phyloP scores from a whole-genome alignment of 2,797 vertebrate genomes.

The Philypnodon macrostomus region DNA sequence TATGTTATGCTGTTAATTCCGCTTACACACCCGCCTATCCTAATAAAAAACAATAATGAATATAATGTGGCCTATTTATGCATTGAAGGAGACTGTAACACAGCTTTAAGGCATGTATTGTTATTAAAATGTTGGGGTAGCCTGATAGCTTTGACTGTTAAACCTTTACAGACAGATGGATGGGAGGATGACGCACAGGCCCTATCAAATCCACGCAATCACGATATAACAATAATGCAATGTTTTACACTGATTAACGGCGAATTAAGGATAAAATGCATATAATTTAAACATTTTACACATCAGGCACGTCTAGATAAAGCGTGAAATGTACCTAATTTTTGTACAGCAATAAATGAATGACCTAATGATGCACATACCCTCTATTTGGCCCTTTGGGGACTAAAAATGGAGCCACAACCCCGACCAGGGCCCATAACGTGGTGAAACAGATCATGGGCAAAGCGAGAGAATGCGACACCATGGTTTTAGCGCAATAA shows the following conservation, averaged over 20 bases:
- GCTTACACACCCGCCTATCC: too few species aligned
- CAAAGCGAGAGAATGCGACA: conserved; percentile 88
- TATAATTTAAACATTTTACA: not conserved
- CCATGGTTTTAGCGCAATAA: conserved; percentile 72
- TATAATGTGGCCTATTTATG: too few species aligned
- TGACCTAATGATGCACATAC: conserved; percentile 69
- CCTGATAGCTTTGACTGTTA: not conserved
- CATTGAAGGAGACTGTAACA: too few species aligned
- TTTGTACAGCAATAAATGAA: too few species aligned
- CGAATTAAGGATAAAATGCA: fast-evolving
- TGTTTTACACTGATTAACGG: fast-evolving
- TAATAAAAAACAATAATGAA: too few species aligned
- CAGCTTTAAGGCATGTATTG: too few species aligned
- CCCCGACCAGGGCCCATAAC: conserved; percentile 90
- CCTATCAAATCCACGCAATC: conserved; percentile 23
- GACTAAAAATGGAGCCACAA: conserved; percentile 91
- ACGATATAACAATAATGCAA: not conserved
- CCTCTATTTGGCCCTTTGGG: conserved; percentile 95
- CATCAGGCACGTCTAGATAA: too few species aligned
- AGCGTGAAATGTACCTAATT: conserved; percentile 4
- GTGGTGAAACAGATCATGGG: conserved; percentile 95
- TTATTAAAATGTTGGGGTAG: too few species aligned
- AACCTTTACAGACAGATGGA: not conserved
- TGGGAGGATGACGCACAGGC: conserved; percentile 27
- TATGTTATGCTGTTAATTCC: too few species aligned